Percentiles rank a stretch among this genome's conserved stretches.
Conservation (phyloP, 2,888 invertebrate genomes). For the Eudemis profundana region DNA sequence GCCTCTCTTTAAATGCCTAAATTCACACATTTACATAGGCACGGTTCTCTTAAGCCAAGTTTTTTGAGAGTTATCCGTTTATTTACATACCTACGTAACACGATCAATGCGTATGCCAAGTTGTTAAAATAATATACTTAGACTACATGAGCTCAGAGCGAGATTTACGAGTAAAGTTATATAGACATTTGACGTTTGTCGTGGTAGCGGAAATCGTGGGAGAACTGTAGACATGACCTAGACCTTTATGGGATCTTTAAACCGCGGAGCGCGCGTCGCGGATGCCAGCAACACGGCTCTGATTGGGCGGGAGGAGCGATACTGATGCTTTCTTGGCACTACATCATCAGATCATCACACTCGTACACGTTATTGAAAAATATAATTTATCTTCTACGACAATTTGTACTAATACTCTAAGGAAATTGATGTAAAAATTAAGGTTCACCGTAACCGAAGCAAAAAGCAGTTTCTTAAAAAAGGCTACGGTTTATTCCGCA, state of each 20-base stretch:
- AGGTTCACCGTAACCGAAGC: slow-evolving; percentile 11
- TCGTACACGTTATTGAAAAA: slow-evolving; percentile 24
- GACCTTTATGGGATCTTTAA: slow-evolving; percentile 32
- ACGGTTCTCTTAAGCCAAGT: slow-evolving; percentile 2
- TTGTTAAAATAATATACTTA: slow-evolving; percentile 22
- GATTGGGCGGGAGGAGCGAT: slow-evolving; percentile 59
- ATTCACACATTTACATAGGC: slow-evolving; percentile 70
- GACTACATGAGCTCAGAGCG: slow-evolving; percentile 14
- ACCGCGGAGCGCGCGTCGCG: slow-evolving; percentile 25
- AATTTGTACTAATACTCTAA: slow-evolving; percentile 19
- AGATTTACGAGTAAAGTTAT: slow-evolving; percentile 20
- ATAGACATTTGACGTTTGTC: slow-evolving; percentile 17
- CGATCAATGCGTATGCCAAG: slow-evolving; percentile 12
- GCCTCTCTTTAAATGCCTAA: slow-evolving; percentile 82
- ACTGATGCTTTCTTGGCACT: slow-evolving; percentile 63
- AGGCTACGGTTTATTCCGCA: no score
- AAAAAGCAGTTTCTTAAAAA: no score
- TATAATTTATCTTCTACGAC: slow-evolving; percentile 27
- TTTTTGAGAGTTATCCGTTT: slow-evolving; percentile 10
- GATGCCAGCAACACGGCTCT: slow-evolving; percentile 53
- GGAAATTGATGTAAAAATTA: slow-evolving; percentile 7
- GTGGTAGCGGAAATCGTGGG: slow-evolving; percentile 27
- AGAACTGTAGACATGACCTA: slow-evolving; percentile 28
- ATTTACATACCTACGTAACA: slow-evolving; percentile 16
- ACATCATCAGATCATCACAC: slow-evolving; percentile 17